Conservation (phyloP, 1,140 invertebrate genomes). For the Delia radicum region DNA sequence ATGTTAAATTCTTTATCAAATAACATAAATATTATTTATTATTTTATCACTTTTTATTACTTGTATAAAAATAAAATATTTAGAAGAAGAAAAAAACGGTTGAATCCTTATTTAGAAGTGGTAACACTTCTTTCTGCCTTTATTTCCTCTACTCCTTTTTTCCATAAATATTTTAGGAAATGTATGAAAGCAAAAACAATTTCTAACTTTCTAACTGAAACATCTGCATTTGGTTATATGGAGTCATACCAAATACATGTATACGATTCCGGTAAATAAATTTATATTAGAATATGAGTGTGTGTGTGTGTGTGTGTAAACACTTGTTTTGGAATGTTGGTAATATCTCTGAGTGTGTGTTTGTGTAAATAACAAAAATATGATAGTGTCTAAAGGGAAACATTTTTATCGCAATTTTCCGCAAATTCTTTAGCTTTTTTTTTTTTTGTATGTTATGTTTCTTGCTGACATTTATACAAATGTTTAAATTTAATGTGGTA, state of each 20-base stretch:
- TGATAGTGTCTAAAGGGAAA: not conserved
- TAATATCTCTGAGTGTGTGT: too few species aligned
- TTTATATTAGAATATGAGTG: too few species aligned
- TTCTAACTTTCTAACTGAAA: not conserved
- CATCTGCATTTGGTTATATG: not conserved
- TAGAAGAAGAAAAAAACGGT: too few species aligned
- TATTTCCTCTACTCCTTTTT: not conserved
- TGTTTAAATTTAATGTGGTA: not conserved
- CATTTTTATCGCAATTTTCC: slow-evolving; percentile 8
- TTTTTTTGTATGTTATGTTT: not conserved
- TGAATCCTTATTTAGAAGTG: too few species aligned
- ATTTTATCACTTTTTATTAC: slow-evolving; percentile 11
- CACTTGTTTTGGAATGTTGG: too few species aligned
- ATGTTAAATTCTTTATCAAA: slow-evolving; percentile 17
- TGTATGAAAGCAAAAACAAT: too few species aligned
- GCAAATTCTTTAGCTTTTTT: too few species aligned
- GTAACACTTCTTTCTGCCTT: not conserved
- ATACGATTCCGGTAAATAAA: too few species aligned
- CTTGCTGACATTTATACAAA: not conserved
- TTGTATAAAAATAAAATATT: too few species aligned
- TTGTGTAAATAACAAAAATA: not conserved
- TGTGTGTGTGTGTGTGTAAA: not conserved
- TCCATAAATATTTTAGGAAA: too few species aligned
- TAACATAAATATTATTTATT: slow-evolving; percentile 14
- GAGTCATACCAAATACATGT: not conserved